Evolutionary conservation across 1,140 invertebrate genomes (phyloP), one percentile per base, ranked within the genome.

Genomic region (Drosophila santomea): DNA sequence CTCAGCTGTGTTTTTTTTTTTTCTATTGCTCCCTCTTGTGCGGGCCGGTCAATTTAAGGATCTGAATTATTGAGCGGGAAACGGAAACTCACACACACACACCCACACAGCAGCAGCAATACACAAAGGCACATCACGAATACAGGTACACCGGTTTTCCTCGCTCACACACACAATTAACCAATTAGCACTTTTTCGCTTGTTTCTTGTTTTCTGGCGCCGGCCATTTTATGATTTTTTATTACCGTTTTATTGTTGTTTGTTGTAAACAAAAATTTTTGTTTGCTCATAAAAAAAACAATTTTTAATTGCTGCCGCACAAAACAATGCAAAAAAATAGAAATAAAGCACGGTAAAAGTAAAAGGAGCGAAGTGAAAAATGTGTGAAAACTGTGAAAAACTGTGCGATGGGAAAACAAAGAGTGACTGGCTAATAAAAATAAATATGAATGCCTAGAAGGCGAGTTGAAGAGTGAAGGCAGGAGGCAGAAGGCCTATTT

Each of bases 111-210:
- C 4, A 2, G 15, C 25, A 25, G 25, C 25, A 25, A n/a, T 7
- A 32, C 32, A 32, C 32, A 32, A 32, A 32, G n/a, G 35, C 20
- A 15, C 20, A 39, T 15, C 62, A 35, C 23, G 39, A 39, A 68
- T 12, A 48, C 62, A 48, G 62, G 59, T 48, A 35, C 35, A 25
- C 15, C 3, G 52, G 25, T 32, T 41, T 15, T 44, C 15, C 58
- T 28, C 43, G 36, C 64, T 17, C 45, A 69, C 64, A 66, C 63
- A 59, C 63, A 71, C 67, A 71, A 71, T 71, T 71, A 71, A 71
- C 67, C 67, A 71, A 71, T 71, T 71, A 71, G 67, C 67, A 71
- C 67, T 58, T 71, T 69, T 71, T 69, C 64, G 36, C 64, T 71
- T 71, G 67, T 69, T 71, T 67, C 67, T 71, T 71, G 67, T 48